A percentile compares a stretch with the other conserved stretches of the same genome.
Conservation (phyloP, 2,113 vertebrate species). For the Perca flavescens region DNA sequence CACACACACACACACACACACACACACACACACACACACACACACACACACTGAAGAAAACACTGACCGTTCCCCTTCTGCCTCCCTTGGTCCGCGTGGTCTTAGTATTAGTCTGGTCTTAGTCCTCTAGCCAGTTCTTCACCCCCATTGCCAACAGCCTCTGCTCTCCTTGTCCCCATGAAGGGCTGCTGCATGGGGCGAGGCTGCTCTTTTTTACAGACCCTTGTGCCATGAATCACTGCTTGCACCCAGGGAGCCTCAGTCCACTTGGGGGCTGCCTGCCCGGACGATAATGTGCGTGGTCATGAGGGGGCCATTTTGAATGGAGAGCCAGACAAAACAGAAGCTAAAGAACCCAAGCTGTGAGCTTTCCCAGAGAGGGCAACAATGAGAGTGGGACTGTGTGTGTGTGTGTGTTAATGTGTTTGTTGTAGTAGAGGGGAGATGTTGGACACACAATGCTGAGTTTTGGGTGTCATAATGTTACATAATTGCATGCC, state of each 20-base stretch:
- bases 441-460: conserved; percentile 63
- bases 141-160: conserved; percentile 64
- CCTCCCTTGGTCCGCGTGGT: conserved; percentile 31
- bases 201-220: conserved; percentile 82
- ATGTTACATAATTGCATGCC: conserved; percentile 67
- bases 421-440: conserved; percentile 58
- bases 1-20: background rate
- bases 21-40: background rate
- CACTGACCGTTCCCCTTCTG: conserved; percentile 41
- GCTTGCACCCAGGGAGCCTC: conserved; percentile 75
- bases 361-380: conserved; percentile 73
- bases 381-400: conserved; percentile 51
- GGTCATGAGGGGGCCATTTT: conserved; percentile 80
- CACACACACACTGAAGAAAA: background rate
- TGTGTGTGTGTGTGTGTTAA: conserved; percentile 37
- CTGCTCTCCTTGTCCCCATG: conserved; percentile 61
- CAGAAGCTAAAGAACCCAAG: conserved; percentile 74
- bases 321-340: conserved; percentile 79
- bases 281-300: conserved; percentile 72
- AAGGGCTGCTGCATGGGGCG: conserved; percentile 57
- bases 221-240: conserved; percentile 80
- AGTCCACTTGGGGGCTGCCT: conserved; percentile 74
- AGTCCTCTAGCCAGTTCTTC: conserved; percentile 66
- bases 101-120: conserved; percentile 53
- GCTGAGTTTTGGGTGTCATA: conserved; percentile 67